Evolutionary conservation across 2,797 vertebrate species (phyloP).

Genomic region (Pseudochaenichthys georgianus): DNA sequence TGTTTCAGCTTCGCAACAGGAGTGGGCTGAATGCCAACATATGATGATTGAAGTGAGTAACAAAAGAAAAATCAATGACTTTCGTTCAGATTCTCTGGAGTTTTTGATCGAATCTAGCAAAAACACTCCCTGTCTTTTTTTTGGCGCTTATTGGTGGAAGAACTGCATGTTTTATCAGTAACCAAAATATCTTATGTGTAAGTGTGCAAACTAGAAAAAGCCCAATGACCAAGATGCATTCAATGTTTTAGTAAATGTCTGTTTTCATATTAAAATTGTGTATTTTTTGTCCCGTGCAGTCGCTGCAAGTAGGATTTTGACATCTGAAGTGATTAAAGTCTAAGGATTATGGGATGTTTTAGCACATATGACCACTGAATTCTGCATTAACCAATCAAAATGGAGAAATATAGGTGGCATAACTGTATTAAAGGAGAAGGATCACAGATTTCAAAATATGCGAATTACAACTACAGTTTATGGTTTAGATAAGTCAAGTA

Average conservation of each 20-base stretch:
- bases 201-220: too few species aligned
- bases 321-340: constrained; percentile 38
- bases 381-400: constrained; percentile 32
- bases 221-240: background rate
- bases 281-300: background rate
- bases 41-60: constrained; percentile 19
- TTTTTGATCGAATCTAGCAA: constrained; percentile 3
- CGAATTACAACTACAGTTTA: background rate
- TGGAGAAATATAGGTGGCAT: constrained; percentile 11
- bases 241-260: background rate
- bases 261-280: background rate
- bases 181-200: too few species aligned
- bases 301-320: constrained; percentile 14
- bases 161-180: too few species aligned
- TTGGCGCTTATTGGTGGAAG: too few species aligned
- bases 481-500: constrained; percentile 4
- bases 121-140: background rate
- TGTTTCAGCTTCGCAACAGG: constrained; percentile 11
- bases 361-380: constrained; percentile 6
- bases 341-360: constrained; percentile 29
- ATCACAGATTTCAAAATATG: constrained; percentile 14
- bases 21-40: constrained; percentile 6
- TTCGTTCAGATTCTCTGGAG: background rate
- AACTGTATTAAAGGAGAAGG: constrained; percentile 17
- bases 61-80: constrained; percentile 29